Evolutionary conservation across 2,888 invertebrate genomes (phyloP), one percentile per base, ranked within the genome.

Genomic region (Drosophila robusta): DNA sequence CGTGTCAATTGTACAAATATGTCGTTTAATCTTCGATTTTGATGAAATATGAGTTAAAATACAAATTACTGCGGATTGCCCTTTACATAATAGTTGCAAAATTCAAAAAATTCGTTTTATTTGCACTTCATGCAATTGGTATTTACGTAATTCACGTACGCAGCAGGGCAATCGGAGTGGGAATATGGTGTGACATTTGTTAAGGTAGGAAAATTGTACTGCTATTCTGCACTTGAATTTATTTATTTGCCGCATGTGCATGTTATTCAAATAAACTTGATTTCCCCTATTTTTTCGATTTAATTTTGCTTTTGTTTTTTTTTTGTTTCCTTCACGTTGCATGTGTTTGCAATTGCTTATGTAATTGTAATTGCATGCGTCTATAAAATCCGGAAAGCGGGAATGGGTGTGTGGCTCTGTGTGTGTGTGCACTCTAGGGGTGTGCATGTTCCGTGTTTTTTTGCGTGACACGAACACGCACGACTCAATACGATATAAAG

Each of bases 161-260:
- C 22, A 26, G 26, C 32, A 11, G 44, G 38, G 44, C 29, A 38
- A 29, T 16, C 7, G 26, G 34, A 29, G 9, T 29, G 34, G 26
- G 39, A 51, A 70, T 46, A 62, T 52, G 26, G 56, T 26, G 47
- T 36, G 39, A 39, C 29, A 70, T 62, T 60, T 62, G 47, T 41
- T 38, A 51, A 51, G 39, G 39, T 14, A 42, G 38, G 16, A 52
- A 63, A 45, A 36, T 42, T 38, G n/a, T 26, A 41, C 41, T 65
- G 80, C 63, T 63, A 58, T 74, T 69, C 68, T 66, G 73, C 58
- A 58, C 58, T 63, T 60, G 70, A 62, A 41, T 77, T 83, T 64
- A 62, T 86, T 82, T 80, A 62, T 80, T 80, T 67, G 47, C 57
- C 29, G 44, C 64, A 54, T 76, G 54, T 8, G 24, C 64, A 63